These are phyloP conservation scores for Brachycybe producta DNA, from an alignment of 2,888 invertebrate species.

Conservation along the genomic window DNA sequence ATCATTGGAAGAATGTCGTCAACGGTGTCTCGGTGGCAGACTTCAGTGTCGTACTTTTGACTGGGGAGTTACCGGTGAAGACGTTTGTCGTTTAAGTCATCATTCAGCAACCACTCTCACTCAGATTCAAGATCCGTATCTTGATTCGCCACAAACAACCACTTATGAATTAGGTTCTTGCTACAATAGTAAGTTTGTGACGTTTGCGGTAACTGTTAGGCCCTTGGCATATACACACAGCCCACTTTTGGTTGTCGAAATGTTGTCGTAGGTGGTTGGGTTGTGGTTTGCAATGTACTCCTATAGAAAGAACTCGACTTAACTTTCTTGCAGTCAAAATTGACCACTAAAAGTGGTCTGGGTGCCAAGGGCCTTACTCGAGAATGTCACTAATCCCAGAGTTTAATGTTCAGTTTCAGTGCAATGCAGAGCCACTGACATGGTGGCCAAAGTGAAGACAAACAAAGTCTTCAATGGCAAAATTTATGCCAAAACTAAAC, in stretches of 20 bases:
- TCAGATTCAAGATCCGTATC: conserved; percentile 35
- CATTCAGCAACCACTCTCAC: conserved; percentile 77
- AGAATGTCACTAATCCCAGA: no score
- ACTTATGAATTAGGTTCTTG: conserved; percentile 86
- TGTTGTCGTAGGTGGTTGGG: no score
- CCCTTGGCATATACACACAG: no score
- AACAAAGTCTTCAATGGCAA: conserved; percentile 86
- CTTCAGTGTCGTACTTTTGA: conserved; percentile 76
- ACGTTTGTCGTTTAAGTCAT: conserved; percentile 83
- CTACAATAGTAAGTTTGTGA: conserved; percentile 52
- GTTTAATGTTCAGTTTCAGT: conserved; percentile 36
- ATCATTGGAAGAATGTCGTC: conserved; percentile 27
- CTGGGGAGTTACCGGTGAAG: conserved; percentile 83
- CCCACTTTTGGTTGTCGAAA: no score
- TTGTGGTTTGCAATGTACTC: no score
- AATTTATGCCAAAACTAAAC: conserved; percentile 86
- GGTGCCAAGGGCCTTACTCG: no score
- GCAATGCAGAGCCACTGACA: conserved; percentile 74
- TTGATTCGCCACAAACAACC: conserved; percentile 65
- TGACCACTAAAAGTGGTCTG: no score
- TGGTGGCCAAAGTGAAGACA: conserved; percentile 83
- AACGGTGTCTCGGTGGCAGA: conserved; percentile 26
- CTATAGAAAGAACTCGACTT: no score
- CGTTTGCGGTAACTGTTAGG: no score
- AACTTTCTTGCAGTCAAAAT: no score